Evolutionary conservation across 2,113 vertebrate species (phyloP).

Genomic region (Petaurus breviceps): DNA sequence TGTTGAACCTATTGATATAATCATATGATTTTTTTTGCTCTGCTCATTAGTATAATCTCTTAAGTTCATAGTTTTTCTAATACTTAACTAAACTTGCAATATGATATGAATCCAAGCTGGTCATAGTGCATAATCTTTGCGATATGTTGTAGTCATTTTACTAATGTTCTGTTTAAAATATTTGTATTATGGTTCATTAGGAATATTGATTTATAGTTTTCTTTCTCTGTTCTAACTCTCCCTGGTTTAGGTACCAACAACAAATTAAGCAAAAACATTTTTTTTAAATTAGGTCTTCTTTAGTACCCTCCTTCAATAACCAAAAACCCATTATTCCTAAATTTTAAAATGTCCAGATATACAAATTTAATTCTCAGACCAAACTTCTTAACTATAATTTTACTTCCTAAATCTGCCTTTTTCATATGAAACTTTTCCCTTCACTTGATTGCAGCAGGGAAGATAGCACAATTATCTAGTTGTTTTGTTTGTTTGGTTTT

Average conservation of each 20-base stretch:
- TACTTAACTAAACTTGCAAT: background rate
- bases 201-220: background rate
- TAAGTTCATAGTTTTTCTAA: background rate
- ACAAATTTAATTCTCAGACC: background rate
- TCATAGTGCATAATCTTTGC: background rate
- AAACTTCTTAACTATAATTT: background rate
- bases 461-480: background rate
- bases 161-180: background rate
- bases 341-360: background rate
- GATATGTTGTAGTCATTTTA: background rate
- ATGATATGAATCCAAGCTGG: background rate
- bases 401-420: background rate
- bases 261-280: background rate
- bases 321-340: background rate
- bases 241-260: background rate
- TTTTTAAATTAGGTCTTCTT: background rate
- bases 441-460: background rate
- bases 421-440: background rate
- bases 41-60: background rate
- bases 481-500: background rate
- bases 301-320: background rate
- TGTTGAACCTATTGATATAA: background rate
- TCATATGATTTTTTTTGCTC: background rate
- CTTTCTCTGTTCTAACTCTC: background rate
- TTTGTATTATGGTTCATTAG: background rate